phyloP scores from a whole-genome alignment of 2,888 invertebrate genomes.

The Torymus tubicola region DNA sequence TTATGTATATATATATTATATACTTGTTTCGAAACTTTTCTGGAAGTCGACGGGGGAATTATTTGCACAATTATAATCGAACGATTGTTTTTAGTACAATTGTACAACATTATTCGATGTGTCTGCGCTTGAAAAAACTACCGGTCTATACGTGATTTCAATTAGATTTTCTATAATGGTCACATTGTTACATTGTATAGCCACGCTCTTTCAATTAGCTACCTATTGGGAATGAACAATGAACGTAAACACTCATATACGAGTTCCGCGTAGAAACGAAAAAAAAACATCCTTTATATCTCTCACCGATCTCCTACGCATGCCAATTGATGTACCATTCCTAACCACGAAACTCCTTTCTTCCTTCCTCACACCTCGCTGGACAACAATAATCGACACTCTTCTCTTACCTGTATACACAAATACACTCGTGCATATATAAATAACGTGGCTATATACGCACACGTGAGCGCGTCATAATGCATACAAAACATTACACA shows the following conservation, averaged over 20 bases:
- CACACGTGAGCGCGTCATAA: conserved; percentile 16
- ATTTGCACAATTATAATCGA: too few relatives aligned
- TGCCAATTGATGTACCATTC: conserved; percentile 46
- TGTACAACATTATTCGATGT: too few relatives aligned
- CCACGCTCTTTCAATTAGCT: neutral
- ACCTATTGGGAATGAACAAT: neutral
- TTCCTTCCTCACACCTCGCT: neutral
- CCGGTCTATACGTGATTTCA: too few relatives aligned
- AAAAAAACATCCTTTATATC: conserved; percentile 10
- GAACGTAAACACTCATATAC: neutral
- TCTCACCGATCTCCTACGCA: conserved; percentile 4
- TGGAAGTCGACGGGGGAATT: too few relatives aligned
- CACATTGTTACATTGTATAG: neutral
- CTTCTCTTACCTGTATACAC: neutral
- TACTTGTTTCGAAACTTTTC: too few relatives aligned
- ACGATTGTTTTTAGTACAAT: too few relatives aligned
- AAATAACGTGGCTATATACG: conserved; percentile 47
- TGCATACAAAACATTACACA: conserved; percentile 25
- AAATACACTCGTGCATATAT: conserved; percentile 17
- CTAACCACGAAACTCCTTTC: conserved; percentile 6
- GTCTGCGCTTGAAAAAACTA: too few relatives aligned
- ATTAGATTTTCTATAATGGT: too few relatives aligned
- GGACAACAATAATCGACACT: neutral
- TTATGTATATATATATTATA: too few relatives aligned
- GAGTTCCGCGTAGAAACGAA: neutral